These are phyloP conservation scores for Euura lappo DNA, from an alignment of 1,140 invertebrate genomes.

Conservation along the genomic window DNA sequence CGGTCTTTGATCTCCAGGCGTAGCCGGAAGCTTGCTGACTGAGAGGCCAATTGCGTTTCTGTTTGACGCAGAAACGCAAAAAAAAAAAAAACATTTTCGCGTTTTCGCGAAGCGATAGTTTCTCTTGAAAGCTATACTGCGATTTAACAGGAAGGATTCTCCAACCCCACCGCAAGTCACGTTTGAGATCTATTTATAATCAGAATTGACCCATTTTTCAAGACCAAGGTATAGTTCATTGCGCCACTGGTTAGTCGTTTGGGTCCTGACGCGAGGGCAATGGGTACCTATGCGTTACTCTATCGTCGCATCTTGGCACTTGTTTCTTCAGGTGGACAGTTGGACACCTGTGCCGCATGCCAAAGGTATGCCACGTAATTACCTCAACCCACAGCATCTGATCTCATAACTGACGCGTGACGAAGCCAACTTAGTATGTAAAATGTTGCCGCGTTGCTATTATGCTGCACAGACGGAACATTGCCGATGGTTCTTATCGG, in stretches of 20 bases:
- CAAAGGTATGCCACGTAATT: slow-evolving; percentile 40
- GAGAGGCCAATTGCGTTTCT: too few relatives aligned
- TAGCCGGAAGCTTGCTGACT: too few relatives aligned
- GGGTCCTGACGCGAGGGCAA: neutral
- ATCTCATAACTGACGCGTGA: neutral
- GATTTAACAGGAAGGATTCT: too few relatives aligned
- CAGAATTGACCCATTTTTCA: slow-evolving; percentile 33
- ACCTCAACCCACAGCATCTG: slow-evolving; percentile 16
- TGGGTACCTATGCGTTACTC: neutral
- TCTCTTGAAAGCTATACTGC: too few relatives aligned
- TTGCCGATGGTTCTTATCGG: too few relatives aligned
- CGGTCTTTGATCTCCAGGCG: too few relatives aligned
- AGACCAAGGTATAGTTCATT: slow-evolving; percentile 19
- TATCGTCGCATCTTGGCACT: slow-evolving; percentile 32
- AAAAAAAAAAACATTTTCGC: too few relatives aligned
- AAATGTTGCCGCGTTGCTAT: neutral
- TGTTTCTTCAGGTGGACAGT: slow-evolving; percentile 33
- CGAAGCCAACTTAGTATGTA: too few relatives aligned
- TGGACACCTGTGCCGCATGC: slow-evolving; percentile 43
- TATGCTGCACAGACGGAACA: neutral
- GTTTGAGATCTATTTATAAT: neutral
- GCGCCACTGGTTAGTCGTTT: neutral
- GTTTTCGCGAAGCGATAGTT: too few relatives aligned
- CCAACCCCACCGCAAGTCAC: too few relatives aligned
- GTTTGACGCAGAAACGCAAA: too few relatives aligned